Evolutionary conservation across 2,797 vertebrate genomes (phyloP), one percentile per base, ranked within the genome.

Genomic region (Botia almorhae): DNA sequence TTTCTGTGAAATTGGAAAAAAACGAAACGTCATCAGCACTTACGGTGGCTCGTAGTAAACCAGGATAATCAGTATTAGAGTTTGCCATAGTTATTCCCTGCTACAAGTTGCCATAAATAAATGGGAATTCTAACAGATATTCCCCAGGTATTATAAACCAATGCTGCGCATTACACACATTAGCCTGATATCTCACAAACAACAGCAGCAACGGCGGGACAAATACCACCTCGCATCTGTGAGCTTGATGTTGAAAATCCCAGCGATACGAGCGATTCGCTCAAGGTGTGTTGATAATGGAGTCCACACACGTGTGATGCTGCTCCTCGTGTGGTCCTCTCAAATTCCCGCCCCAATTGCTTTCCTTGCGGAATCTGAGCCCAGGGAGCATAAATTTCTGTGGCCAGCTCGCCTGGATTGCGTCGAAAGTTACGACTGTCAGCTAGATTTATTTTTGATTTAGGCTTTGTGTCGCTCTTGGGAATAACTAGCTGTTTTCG

Each of bases 361-460:
- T 85, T 77, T 86, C 75, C 33, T 65, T 63, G 53, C 83, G 77
- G 74, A 84, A 81, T 61, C 33, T 8, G n/a, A 23, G 76, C 19
- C 64, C 56, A 61, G 79, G 53, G 80, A 50, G 70, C 51, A 71
- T 72, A 76, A 82, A 84, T 83, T 77, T 80, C 63, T 81, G 72
- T 53, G 61, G 61, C 71, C 63, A 73, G 73, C 63, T 21, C 56
- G 39, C 48, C 74, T 26, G 81, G 80, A 67, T 71, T 80, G 69
- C 80, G 80, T 61, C 63, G 72, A 69, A 69, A 84, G 65, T 55
- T 83, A 84, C 87, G 87, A 78, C 69, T 88, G 83, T 80, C 79
- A 56, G 50, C 64, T 69, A 69, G 81, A 83, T 88, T 86, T 83
- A 83, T 81, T 86, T 87, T 86, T 82, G 75, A 81, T 79, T 75